Conservation (phyloP, 1,140 invertebrate genomes). For the Eriocheir sinensis region DNA sequence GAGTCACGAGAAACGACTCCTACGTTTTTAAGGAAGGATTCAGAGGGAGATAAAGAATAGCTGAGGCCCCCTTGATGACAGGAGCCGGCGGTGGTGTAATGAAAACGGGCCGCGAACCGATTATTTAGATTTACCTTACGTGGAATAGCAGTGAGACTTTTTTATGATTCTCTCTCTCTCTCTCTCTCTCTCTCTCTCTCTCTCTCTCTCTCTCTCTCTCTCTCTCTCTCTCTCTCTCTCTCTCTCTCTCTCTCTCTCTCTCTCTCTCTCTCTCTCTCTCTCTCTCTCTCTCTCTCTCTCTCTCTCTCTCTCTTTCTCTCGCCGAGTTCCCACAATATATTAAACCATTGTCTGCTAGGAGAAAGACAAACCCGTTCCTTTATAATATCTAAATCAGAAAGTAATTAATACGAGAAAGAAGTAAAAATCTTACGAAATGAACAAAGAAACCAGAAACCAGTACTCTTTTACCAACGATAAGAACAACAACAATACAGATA, state of each 20-base stretch:
- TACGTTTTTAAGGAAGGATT: background rate
- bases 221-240: too few relatives aligned
- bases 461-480: background rate
- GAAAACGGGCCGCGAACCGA: background rate
- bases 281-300: too few relatives aligned
- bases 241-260: too few relatives aligned
- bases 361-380: background rate
- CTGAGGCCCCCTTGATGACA: constrained; percentile 1
- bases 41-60: background rate
- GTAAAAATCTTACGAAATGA: background rate
- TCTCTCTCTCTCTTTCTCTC: too few relatives aligned
- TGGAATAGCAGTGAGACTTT: background rate
- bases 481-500: too few relatives aligned
- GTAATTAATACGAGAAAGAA: background rate
- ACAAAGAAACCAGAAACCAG: background rate
- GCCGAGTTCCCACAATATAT: too few relatives aligned
- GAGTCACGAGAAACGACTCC: constrained; percentile 20
- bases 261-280: too few relatives aligned
- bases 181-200: too few relatives aligned
- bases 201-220: too few relatives aligned
- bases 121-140: background rate
- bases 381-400: background rate
- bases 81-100: background rate
- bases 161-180: too few relatives aligned
- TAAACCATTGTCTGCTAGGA: background rate